Conservation (phyloP, 2,113 vertebrate genomes). For the Sander lucioperca region DNA sequence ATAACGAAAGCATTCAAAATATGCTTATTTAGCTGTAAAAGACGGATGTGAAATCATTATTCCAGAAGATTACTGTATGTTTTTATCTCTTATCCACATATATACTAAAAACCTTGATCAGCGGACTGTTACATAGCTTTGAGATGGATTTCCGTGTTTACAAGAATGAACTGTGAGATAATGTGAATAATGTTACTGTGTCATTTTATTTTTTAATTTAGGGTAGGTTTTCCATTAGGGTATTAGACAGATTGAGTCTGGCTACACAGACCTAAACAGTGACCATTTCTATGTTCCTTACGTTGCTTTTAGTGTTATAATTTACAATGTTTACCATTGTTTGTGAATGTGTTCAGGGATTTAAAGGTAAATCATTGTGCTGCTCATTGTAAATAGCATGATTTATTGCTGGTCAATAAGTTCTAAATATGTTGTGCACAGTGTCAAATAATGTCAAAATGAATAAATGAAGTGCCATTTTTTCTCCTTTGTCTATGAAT, state of each 20-base stretch:
- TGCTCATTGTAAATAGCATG: constrained; percentile 28
- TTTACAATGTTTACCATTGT: constrained; percentile 55
- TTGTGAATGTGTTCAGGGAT: constrained; percentile 1
- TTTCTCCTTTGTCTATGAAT: constrained; percentile 8
- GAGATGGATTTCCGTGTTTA: constrained; percentile 55
- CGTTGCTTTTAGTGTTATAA: constrained; percentile 3
- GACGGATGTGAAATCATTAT: neutral
- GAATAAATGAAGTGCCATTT: neutral
- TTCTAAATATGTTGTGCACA: constrained; percentile 35
- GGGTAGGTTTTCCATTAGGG: neutral
- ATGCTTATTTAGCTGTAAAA: constrained; percentile 6
- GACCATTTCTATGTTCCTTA: constrained; percentile 27
- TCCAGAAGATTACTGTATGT: constrained; percentile 15
- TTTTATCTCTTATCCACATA: neutral
- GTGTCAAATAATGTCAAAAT: constrained; percentile 20
- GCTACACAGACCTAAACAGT: neutral
- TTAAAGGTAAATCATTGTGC: constrained; percentile 5
- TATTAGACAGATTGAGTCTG: constrained; percentile 6
- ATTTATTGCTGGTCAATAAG: constrained; percentile 74
- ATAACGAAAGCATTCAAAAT: neutral
- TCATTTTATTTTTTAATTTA: neutral
- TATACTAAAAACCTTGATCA: constrained; percentile 1
- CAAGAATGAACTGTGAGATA: constrained; percentile 42
- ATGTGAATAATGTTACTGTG: neutral
- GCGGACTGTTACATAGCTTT: neutral